These are phyloP conservation scores for Columbina picui DNA, from an alignment of 2,113 vertebrate genomes.

Conservation along the genomic window DNA sequence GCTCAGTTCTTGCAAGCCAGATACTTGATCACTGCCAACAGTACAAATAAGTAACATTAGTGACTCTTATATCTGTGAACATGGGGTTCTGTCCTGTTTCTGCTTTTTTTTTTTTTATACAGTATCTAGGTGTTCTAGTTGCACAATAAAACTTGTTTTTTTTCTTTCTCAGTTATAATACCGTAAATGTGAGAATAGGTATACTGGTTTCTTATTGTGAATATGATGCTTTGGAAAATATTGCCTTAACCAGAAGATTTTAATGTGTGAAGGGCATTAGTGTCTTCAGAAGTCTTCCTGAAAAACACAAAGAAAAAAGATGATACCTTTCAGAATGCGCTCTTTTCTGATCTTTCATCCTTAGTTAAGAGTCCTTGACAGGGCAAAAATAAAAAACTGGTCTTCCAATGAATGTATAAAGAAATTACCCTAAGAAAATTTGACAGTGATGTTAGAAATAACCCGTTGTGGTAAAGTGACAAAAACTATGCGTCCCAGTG, in stretches of 20 bases:
- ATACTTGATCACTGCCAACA: background rate
- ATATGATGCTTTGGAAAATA: background rate
- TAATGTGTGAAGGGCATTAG: background rate
- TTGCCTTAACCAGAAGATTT: background rate
- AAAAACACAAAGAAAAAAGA: background rate
- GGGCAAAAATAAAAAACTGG: background rate
- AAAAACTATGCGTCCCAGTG: background rate
- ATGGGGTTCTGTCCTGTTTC: background rate
- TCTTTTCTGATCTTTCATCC: background rate
- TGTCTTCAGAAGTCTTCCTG: background rate
- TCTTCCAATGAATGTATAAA: slow-evolving; percentile 23
- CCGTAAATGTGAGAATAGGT: background rate
- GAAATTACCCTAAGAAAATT: slow-evolving; percentile 21
- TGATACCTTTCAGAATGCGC: background rate
- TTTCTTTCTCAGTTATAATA: background rate
- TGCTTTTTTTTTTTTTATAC: background rate
- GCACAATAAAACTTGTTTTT: background rate
- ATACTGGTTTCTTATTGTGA: background rate
- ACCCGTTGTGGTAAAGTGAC: background rate
- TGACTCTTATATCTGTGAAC: background rate
- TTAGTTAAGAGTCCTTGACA: background rate
- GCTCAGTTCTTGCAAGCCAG: background rate
- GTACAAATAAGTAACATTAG: background rate
- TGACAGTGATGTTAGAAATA: background rate
- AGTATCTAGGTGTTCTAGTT: background rate